These are phyloP conservation scores for Glandiceps talaboti DNA, from an alignment of 53 echinoderm and acorn worm species.

Conservation along the genomic window DNA sequence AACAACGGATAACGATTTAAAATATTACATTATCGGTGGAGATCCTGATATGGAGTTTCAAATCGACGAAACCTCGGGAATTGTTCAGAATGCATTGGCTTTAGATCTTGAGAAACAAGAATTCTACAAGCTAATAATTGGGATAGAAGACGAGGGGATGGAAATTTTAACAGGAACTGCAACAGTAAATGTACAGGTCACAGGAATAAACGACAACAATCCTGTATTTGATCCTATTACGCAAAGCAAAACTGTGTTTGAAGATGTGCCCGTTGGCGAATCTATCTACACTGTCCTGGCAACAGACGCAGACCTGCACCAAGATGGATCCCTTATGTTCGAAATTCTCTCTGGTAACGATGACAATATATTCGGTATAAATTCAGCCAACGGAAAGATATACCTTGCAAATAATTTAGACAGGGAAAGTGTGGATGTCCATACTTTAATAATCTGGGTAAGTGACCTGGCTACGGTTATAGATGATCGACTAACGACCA, in stretches of 20 bases:
- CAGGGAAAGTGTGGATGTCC: neutral
- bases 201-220: neutral
- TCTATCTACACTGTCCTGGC: neutral
- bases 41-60: neutral
- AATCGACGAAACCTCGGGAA: neutral
- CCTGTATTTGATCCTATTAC: neutral
- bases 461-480: neutral
- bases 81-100: neutral
- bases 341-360: neutral
- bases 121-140: neutral
- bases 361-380: neutral
- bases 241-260: neutral
- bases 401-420: neutral
- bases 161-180: neutral
- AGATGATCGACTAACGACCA: neutral
- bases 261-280: neutral
- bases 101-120: neutral
- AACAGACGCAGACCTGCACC: neutral
- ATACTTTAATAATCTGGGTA: neutral
- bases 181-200: neutral
- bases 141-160: neutral
- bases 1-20: neutral
- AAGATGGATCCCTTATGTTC: neutral
- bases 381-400: neutral
- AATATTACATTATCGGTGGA: neutral